These are phyloP conservation scores for Pammene aurita DNA, from an alignment of 2,888 invertebrate genomes.

Conservation along the genomic window DNA sequence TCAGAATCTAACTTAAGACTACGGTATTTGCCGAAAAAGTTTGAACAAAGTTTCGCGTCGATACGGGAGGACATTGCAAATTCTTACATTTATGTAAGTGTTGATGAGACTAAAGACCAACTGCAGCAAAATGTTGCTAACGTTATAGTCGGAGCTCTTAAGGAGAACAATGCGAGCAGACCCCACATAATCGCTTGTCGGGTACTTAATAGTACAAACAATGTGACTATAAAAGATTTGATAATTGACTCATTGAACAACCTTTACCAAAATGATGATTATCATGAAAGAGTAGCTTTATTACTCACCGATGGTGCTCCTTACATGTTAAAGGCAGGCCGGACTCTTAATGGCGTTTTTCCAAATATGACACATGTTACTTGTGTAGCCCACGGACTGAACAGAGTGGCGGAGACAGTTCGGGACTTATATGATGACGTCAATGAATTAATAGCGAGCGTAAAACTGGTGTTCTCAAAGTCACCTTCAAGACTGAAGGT, in stretches of 20 bases:
- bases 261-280: conserved; percentile 1
- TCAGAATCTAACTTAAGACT: neutral
- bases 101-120: neutral
- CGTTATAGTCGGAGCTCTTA: conserved; percentile 9
- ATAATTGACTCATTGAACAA: conserved; percentile 2
- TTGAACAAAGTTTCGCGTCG: neutral
- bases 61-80: conserved; percentile 1
- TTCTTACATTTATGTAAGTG: conserved; percentile 34
- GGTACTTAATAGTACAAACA: conserved; percentile 3
- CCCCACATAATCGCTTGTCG: conserved; percentile 9
- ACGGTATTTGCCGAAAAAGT: neutral
- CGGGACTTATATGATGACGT: conserved; percentile 8
- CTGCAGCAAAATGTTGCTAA: conserved; percentile 16
- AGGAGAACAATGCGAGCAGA: conserved; percentile 6
- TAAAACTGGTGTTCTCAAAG: conserved; percentile 15
- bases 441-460: conserved; percentile 13
- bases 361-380: conserved; percentile 19
- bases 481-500: conserved; percentile 7
- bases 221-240: conserved; percentile 6
- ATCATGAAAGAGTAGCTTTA: conserved; percentile 12
- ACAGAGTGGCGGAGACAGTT: conserved; percentile 7
- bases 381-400: conserved; percentile 14
- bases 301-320: conserved; percentile 12
- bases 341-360: conserved; percentile 13
- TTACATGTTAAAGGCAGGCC: conserved; percentile 9